Evolutionary conservation across 1,140 invertebrate species (phyloP), one percentile per base, ranked within the genome.

Genomic region (Popillia japonica): DNA sequence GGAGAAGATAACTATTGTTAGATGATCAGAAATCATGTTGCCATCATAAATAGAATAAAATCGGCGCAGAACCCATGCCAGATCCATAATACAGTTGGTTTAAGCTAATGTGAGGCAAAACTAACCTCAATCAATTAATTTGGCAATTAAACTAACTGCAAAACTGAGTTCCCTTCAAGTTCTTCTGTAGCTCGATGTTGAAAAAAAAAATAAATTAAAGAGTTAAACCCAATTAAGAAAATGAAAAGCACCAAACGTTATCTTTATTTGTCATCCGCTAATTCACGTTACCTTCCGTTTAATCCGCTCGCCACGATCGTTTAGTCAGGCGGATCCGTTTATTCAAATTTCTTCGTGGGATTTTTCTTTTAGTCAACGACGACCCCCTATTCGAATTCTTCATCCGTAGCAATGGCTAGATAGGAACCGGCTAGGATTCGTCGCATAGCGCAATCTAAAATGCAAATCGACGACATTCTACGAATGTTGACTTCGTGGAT

Each of bases 271-370:
- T n/a, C n/a, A n/a, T 48, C 17, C 17, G 3, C 11, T 48, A 48
- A 48, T 48, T n/a, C 44, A n/a, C 17, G 44, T 48, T 48, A n/a
- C 44, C 17, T 48, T 48, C 17, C 17, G 17, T 48, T 48, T 14
- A 48, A 10, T 14, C 44, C 44, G 44, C 11, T 48, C 44, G 17
- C 44, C 44, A n/a, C 44, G 44, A 48, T n/a, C 44, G 44, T 8
- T 48, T 48, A 48, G 44, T 48, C 44, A 48, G 17, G 17, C 44
- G 17, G 44, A 48, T 48, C 44, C 44, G 44, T 48, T 48, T 48
- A 48, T 48, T 48, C 44, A 48, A 48, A 48, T 48, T 48, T 48
- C 44, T 10, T 48, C 44, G n/a, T n/a, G 44, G 44, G 44, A 48
- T 48, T 48, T 48, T 48, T 48, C 44, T 48, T 48, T n/a, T n/a